phyloP scores from a whole-genome alignment of 2,797 vertebrate genomes.

The Hypotaenidia philippensis region DNA sequence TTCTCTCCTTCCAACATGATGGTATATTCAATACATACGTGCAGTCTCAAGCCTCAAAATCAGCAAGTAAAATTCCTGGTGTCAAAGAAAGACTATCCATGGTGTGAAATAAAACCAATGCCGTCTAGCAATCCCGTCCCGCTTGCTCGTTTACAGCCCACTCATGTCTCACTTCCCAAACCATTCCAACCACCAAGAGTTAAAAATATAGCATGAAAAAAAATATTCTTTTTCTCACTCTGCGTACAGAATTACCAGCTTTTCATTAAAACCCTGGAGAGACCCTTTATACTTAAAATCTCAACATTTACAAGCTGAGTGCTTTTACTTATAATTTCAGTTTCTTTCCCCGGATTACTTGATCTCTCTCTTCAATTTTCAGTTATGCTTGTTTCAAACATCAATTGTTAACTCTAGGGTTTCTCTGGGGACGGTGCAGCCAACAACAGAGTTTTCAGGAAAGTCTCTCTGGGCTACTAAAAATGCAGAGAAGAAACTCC shows the following conservation, averaged over 20 bases:
- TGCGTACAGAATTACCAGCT: constrained; percentile 47
- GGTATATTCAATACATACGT: neutral
- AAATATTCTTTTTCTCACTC: neutral
- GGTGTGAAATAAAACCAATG: constrained; percentile 66
- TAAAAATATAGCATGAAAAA: constrained; percentile 41
- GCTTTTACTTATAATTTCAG: constrained; percentile 71
- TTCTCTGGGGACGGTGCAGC: constrained; percentile 53
- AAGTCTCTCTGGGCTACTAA: constrained; percentile 29
- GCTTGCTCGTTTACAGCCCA: constrained; percentile 53
- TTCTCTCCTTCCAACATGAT: constrained; percentile 29
- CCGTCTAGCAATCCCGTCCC: constrained; percentile 57
- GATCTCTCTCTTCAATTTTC: constrained; percentile 45
- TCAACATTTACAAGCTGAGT: constrained; percentile 65
- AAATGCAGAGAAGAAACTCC: constrained; percentile 32
- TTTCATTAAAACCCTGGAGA: constrained; percentile 74
- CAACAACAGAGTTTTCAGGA: constrained; percentile 49
- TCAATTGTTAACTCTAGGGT: constrained; percentile 51
- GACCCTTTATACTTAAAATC: constrained; percentile 61
- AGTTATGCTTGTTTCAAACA: constrained; percentile 63
- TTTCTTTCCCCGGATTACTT: constrained; percentile 49
- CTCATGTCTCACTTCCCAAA: constrained; percentile 61
- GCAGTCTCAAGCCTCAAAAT: constrained; percentile 54
- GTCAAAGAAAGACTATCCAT: constrained; percentile 69
- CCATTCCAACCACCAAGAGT: constrained; percentile 38
- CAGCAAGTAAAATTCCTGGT: constrained; percentile 75